A percentile compares a stretch with the other conserved stretches of the same genome.
Evolutionary conservation across 2,797 vertebrate genomes (phyloP).

Genomic region (Coluber constrictor): DNA sequence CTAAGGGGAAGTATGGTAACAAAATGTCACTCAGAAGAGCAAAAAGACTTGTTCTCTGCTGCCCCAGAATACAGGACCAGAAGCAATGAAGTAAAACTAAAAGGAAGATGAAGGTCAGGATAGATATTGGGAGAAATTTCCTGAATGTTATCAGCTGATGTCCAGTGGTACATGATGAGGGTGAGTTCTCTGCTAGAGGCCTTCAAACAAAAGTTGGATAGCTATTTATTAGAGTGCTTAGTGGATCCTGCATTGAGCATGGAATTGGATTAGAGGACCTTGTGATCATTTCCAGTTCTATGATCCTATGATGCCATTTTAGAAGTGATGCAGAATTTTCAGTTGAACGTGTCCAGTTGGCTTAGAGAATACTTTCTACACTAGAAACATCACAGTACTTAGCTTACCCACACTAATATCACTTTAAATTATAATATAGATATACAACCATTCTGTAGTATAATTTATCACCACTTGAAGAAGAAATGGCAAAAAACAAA

Average conservation of each 20-base stretch:
- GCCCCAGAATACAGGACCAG: neutral
- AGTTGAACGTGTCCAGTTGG: neutral
- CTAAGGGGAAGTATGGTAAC: neutral
- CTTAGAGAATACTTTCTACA: neutral
- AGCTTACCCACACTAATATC: neutral
- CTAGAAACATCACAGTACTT: neutral
- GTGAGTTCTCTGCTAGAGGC: neutral
- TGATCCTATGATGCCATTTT: neutral
- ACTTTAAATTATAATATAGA: neutral
- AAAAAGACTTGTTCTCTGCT: neutral
- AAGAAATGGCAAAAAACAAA: neutral
- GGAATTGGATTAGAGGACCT: neutral
- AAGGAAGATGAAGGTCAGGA: neutral
- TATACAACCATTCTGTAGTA: neutral
- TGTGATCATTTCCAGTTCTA: neutral
- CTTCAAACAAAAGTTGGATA: neutral
- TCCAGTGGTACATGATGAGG: neutral
- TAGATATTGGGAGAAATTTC: neutral
- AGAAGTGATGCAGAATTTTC: neutral
- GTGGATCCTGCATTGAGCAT: neutral
- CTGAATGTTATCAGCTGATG: neutral
- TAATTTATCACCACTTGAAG: neutral
- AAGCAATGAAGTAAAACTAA: neutral
- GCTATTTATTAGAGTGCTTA: neutral
- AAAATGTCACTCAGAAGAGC: neutral